Base-by-base conservation (phyloP, 2,797 vertebrate species). In the Balearica regulorum region DNA sequence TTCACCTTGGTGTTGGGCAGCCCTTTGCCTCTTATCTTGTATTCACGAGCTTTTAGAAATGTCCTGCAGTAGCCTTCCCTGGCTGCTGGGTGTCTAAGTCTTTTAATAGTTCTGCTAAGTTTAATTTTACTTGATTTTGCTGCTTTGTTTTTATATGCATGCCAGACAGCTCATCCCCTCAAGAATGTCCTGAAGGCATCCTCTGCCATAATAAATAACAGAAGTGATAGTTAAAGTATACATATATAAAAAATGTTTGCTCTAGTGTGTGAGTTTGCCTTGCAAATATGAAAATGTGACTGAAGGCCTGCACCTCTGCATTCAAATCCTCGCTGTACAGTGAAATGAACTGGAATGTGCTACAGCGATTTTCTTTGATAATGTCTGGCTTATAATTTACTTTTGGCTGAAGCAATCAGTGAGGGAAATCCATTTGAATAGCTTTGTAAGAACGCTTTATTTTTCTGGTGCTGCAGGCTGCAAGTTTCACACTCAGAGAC, bases 121-220 rank as follows among this genome's bases (percentile, higher is more conserved):
- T 95, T 95, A 90, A 95, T 96, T 97, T 95, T 89, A 76, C 81
- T 88, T 64, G 70, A 96, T 97, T 97, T 96, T 91, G 62, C 87
- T 84, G 83, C 87, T 89, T 94, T 37, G 0, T 96, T 97, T 94
- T 92, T 90, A 92, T 82, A 91, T 16, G 57, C 90, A 58, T 96
- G 91, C 92, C 87, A 20, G 93, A 97, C 89, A 95, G 94, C 87
- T 96, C 93, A 95, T 89, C 87, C 93, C 83, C 80, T 94, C 55
- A 96, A 94, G 97, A 96, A 97, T 94, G 96, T 95, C 95, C 95
- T 90, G 92, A 73, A 95, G 95, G 94, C 71, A 94, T 94, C 64
- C 71, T 95, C 91, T 89, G 94, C 73, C 79, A 58, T 86, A 94
- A 94, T 95, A 94, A 96, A 96, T 91, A 94, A 68, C 89, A 95